Evolutionary conservation across 2,797 vertebrate species (phyloP).

Genomic region (Rhodeus uyekii): DNA sequence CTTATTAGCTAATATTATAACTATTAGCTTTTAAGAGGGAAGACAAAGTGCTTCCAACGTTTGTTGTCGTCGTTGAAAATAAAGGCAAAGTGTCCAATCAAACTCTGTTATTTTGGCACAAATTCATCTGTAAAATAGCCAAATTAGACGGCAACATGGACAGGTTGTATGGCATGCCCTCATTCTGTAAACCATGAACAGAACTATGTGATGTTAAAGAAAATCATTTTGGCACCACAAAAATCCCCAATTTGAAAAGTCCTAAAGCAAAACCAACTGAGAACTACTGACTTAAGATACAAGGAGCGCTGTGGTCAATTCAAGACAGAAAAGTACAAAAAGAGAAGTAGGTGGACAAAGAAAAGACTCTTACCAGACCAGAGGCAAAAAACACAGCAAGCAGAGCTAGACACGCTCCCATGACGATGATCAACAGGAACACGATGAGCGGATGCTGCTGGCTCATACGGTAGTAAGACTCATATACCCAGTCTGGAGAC

Average conservation of each 20-base stretch:
- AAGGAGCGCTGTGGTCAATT: neutral
- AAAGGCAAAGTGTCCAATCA: neutral
- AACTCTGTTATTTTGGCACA: neutral
- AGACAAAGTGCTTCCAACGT: neutral
- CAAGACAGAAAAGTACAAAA: constrained; percentile 11
- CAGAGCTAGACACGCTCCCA: constrained; percentile 93
- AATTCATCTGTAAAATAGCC: neutral
- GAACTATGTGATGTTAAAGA: neutral
- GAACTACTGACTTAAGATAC: neutral
- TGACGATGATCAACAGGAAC: constrained; percentile 96
- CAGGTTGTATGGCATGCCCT: neutral
- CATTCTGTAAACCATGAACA: neutral
- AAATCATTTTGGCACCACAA: neutral
- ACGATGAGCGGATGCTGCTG: constrained; percentile 98
- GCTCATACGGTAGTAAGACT: constrained; percentile 97
- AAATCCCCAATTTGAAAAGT: neutral
- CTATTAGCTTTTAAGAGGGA: neutral
- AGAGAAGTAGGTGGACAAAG: neutral
- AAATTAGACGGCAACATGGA: neutral
- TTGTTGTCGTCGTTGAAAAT: no score
- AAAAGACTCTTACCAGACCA: constrained; percentile 86
- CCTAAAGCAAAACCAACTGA: neutral
- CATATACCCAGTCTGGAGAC: constrained; percentile 94
- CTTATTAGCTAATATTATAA: no score
- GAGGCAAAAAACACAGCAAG: constrained; percentile 96